These are phyloP conservation scores for Rhamnusium bicolor DNA, from an alignment of 2,888 invertebrate genomes.

Conservation along the genomic window DNA sequence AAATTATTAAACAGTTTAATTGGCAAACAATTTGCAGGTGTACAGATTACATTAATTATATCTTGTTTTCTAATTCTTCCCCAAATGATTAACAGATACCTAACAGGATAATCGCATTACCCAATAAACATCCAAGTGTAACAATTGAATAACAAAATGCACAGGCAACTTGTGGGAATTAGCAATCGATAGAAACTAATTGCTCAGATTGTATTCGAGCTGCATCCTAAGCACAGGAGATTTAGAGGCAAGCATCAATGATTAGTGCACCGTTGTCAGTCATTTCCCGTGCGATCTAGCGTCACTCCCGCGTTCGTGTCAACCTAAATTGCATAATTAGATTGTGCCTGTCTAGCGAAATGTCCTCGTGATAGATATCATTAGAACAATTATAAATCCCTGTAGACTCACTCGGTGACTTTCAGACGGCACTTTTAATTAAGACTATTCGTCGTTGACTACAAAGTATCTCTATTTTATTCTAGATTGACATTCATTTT, in stretches of 20 bases:
- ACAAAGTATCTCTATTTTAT: conserved; percentile 13
- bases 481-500: neutral
- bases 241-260: conserved; percentile 56
- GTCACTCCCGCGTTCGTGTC: conserved; percentile 62
- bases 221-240: conserved; percentile 57
- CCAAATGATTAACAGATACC: conserved; percentile 38
- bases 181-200: conserved; percentile 59
- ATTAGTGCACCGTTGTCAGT: conserved; percentile 68
- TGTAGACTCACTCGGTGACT: conserved; percentile 40
- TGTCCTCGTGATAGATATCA: conserved; percentile 65
- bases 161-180: conserved; percentile 53
- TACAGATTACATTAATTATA: conserved; percentile 6
- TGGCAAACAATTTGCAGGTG: neutral
- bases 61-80: conserved; percentile 18
- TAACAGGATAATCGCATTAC: conserved; percentile 49
- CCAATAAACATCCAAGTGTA: conserved; percentile 52
- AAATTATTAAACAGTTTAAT: neutral
- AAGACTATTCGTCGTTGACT: conserved; percentile 30
- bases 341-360: conserved; percentile 65
- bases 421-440: conserved; percentile 51
- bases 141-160: conserved; percentile 55
- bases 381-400: conserved; percentile 66
- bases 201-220: conserved; percentile 60
- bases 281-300: conserved; percentile 61
- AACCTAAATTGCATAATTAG: conserved; percentile 69